Percentiles rank a stretch among this genome's conserved stretches.
Conservation (phyloP, 1,140 invertebrate species). For the Uloborus diversus region DNA sequence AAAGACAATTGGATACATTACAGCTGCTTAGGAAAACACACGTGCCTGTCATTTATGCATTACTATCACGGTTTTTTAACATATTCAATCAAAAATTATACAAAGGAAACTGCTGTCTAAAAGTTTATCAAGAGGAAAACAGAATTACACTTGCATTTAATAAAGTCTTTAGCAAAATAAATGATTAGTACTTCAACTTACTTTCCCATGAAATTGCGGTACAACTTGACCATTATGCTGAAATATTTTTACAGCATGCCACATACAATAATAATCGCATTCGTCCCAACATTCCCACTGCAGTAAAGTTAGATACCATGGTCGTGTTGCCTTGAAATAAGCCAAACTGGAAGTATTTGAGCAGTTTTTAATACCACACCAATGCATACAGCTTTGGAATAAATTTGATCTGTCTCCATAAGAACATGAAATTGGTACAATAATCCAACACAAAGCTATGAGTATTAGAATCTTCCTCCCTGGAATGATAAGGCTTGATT, state of each 20-base stretch:
- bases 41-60: too few species aligned
- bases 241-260: constrained; percentile 86
- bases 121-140: too few species aligned
- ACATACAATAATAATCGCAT: constrained; percentile 91
- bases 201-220: constrained; percentile 97
- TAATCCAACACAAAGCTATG: background rate
- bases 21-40: too few species aligned
- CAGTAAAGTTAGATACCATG: constrained; percentile 70
- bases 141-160: background rate
- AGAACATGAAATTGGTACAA: constrained; percentile 7
- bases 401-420: constrained; percentile 57
- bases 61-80: too few species aligned
- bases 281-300: constrained; percentile 83
- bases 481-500: background rate
- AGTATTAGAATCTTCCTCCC: background rate
- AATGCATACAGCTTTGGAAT: constrained; percentile 56
- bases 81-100: too few species aligned
- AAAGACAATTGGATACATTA: too few species aligned
- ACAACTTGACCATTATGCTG: constrained; percentile 73
- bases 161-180: constrained; percentile 7
- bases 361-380: constrained; percentile 59
- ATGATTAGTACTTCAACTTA: constrained; percentile 65
- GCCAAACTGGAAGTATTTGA: constrained; percentile 32
- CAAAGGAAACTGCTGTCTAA: too few species aligned
- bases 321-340: constrained; percentile 62